phyloP scores from a whole-genome alignment of 64 coral and sea anemone genomes.

The Porites lutea region DNA sequence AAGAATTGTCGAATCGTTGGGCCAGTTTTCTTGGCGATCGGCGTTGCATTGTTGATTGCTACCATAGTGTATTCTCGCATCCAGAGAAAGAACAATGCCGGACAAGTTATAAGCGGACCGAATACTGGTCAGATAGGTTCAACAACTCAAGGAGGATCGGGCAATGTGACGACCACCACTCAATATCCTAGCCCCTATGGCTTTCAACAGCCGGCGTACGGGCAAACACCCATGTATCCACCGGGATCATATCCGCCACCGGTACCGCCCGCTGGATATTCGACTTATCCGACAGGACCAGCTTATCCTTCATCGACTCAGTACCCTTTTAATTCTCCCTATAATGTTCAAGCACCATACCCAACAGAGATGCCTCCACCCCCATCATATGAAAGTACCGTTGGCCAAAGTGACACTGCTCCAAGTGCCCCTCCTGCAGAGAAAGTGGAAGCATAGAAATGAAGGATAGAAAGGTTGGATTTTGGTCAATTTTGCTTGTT shows the following conservation, averaged over 20 bases:
- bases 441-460: not conserved
- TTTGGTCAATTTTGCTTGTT: not conserved
- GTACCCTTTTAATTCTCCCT: not conserved
- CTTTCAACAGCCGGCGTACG: not conserved
- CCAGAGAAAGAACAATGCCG: not conserved
- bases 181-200: not conserved
- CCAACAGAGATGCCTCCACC: slow-evolving; percentile 30
- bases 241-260: not conserved
- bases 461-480: not conserved
- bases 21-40: slow-evolving; percentile 21
- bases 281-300: not conserved
- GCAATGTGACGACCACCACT: not conserved
- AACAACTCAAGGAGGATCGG: slow-evolving; percentile 1
- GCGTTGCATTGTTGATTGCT: not conserved
- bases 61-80: slow-evolving; percentile 1
- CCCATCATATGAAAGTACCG: slow-evolving; percentile 11
- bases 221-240: not conserved
- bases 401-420: not conserved
- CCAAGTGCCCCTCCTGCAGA: slow-evolving; percentile 4
- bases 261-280: not conserved
- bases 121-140: not conserved
- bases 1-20: slow-evolving; percentile 56
- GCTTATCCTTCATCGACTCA: slow-evolving; percentile 1
- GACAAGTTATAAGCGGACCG: not conserved
- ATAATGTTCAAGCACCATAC: not conserved